These are phyloP conservation scores for Cynaeus angustus DNA, from an alignment of 2,888 invertebrate species.

Conservation along the genomic window DNA sequence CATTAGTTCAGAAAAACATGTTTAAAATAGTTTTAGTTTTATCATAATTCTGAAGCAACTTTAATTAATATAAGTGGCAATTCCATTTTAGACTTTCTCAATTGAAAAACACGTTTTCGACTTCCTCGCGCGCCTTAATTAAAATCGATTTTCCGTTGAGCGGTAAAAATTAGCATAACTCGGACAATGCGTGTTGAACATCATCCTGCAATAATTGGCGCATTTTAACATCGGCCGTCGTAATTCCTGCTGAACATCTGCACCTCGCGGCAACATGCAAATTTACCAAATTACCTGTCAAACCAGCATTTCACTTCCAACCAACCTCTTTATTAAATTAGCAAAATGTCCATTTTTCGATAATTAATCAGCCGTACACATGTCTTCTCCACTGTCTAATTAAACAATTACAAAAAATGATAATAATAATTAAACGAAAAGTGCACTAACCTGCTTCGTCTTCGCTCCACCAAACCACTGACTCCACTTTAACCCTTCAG, in stretches of 20 bases:
- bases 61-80: too few relatives aligned
- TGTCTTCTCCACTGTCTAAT: not conserved
- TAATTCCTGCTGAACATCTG: conserved; percentile 59
- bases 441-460: conserved; percentile 50
- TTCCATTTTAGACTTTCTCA: too few relatives aligned
- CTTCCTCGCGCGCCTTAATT: conserved; percentile 12
- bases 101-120: too few relatives aligned
- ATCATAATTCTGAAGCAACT: too few relatives aligned
- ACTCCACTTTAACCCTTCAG: conserved; percentile 64
- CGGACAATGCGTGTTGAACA: conserved; percentile 57
- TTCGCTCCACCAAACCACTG: conserved; percentile 51
- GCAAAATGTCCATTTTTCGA: too few relatives aligned
- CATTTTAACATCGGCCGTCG: conserved; percentile 56
- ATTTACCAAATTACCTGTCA: conserved; percentile 57
- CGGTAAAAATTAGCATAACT: conserved; percentile 42
- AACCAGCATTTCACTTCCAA: conserved; percentile 18
- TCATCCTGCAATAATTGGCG: conserved; percentile 57
- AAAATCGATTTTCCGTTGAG: conserved; percentile 31
- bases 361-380: too few relatives aligned
- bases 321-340: not conserved
- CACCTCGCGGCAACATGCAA: conserved; percentile 60
- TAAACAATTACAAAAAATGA: not conserved
- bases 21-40: too few relatives aligned
- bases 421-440: too few relatives aligned
- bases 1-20: too few relatives aligned